phyloP scores from a whole-genome alignment of 1,140 invertebrate species.

The Hestina assimilis region DNA sequence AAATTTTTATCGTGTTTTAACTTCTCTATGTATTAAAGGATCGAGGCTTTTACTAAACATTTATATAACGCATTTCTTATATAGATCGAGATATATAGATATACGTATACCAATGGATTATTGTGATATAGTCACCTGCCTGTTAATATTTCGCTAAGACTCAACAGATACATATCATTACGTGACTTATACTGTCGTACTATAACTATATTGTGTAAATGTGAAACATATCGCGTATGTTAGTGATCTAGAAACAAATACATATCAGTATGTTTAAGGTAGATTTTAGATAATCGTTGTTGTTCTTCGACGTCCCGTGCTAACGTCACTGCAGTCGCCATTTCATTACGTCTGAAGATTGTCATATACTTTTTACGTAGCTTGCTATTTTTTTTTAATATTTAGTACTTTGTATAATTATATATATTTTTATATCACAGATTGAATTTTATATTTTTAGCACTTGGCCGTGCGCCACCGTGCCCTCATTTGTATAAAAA shows the following conservation, averaged over 20 bases:
- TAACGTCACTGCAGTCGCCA: slow-evolving; percentile 15
- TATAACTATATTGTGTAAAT: slow-evolving; percentile 5
- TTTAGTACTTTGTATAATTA: background rate
- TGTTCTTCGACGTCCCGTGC: slow-evolving; percentile 59
- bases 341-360: too few species aligned
- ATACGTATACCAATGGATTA: slow-evolving; percentile 33
- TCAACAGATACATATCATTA: slow-evolving; percentile 53
- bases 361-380: too few species aligned
- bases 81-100: slow-evolving; percentile 38
- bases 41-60: slow-evolving; percentile 25
- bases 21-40: slow-evolving; percentile 15
- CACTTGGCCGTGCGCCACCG: too few species aligned
- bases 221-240: slow-evolving; percentile 37
- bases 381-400: too few species aligned
- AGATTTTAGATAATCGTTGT: slow-evolving; percentile 63
- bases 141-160: slow-evolving; percentile 37
- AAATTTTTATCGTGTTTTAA: slow-evolving; percentile 21
- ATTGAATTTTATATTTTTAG: too few species aligned
- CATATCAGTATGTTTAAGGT: slow-evolving; percentile 66
- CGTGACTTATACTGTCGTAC: slow-evolving; percentile 32
- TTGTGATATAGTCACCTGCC: slow-evolving; percentile 45
- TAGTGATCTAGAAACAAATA: slow-evolving; percentile 47
- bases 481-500: too few species aligned
- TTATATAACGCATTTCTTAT: slow-evolving; percentile 37
- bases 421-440: too few species aligned